phyloP scores from a whole-genome alignment of 1,140 invertebrate species.

The Hetaerina americana region DNA sequence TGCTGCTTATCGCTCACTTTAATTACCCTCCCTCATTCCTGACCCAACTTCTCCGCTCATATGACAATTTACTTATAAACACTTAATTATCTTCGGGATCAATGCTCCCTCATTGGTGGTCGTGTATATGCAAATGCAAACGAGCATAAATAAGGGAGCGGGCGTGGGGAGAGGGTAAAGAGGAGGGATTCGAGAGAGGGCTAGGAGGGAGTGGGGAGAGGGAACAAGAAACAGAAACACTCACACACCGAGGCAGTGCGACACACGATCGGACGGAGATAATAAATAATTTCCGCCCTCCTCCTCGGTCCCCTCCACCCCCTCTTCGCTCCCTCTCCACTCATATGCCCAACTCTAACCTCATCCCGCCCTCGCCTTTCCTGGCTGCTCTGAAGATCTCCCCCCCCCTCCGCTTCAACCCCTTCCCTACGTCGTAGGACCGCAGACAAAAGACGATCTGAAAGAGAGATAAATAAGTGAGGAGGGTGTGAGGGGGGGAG shows the following conservation, averaged over 20 bases:
- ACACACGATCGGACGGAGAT: not conserved
- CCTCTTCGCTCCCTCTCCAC: not conserved
- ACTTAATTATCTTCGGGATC: too few relatives aligned
- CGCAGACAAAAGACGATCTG: not conserved
- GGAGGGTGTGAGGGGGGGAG: too few relatives aligned
- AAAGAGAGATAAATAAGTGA: not conserved
- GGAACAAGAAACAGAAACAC: not conserved
- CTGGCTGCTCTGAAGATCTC: too few relatives aligned
- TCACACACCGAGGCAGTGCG: not conserved
- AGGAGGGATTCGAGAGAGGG: not conserved
- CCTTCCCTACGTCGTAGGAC: not conserved
- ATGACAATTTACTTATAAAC: too few relatives aligned
- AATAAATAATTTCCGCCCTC: not conserved
- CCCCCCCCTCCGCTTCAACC: not conserved
- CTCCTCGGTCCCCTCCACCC: not conserved
- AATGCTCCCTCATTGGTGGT: too few relatives aligned
- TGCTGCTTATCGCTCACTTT: too few relatives aligned
- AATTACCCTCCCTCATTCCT: too few relatives aligned
- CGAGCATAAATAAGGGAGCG: not conserved
- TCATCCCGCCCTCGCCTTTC: too few relatives aligned
- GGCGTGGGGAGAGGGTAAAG: not conserved
- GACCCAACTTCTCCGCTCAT: too few relatives aligned
- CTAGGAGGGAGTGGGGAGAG: not conserved
- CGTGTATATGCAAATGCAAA: too few relatives aligned
- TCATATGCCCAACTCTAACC: too few relatives aligned